Evolutionary conservation across 2,113 vertebrate genomes (phyloP).

Genomic region (Malurus melanocephalus): DNA sequence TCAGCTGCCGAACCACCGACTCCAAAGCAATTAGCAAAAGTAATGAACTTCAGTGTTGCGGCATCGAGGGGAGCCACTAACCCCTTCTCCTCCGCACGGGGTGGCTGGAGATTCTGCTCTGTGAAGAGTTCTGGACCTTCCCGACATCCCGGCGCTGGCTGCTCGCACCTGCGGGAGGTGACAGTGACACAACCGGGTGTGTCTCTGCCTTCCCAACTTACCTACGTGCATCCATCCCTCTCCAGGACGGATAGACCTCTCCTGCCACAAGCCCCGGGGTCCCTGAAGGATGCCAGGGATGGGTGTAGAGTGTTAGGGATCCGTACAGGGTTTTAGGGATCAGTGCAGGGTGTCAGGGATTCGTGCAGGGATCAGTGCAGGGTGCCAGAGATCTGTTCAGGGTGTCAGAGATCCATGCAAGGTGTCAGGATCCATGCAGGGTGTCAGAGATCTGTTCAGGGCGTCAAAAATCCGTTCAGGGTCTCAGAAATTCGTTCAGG

Average conservation of each 20-base stretch:
- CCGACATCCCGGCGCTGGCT: rapidly evolving
- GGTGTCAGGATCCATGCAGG: no score
- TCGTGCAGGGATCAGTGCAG: no score
- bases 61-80: constrained; percentile 9
- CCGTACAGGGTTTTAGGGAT: rapidly evolving
- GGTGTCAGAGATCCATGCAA: no score
- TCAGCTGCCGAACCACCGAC: constrained; percentile 34
- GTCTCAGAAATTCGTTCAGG: no score
- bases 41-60: constrained; percentile 49
- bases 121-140: neutral
- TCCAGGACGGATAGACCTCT: neutral
- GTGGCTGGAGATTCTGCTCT: rapidly evolving
- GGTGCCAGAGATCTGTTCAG: neutral
- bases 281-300: neutral
- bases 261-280: neutral
- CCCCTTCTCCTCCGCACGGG: neutral
- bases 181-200: rapidly evolving
- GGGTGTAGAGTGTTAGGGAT: neutral
- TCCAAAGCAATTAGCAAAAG: constrained; percentile 56
- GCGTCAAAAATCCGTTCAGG: no score
- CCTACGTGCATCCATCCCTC: rapidly evolving
- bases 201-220: rapidly evolving
- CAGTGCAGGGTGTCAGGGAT: neutral
- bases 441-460: no score
- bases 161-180: rapidly evolving